Base-by-base conservation (phyloP, 2,113 vertebrate genomes). In the Antechinus flavipes region DNA sequence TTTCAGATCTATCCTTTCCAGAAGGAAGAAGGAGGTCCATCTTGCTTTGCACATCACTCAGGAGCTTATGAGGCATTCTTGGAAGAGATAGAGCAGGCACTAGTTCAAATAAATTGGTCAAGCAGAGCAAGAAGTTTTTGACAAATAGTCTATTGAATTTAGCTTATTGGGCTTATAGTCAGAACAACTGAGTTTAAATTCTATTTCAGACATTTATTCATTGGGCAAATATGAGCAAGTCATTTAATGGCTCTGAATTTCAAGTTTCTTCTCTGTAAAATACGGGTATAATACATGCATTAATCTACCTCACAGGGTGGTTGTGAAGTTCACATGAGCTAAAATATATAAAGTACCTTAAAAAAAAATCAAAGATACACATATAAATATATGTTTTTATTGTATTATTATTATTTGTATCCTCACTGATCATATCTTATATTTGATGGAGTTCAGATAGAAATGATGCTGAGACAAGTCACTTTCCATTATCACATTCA, bases 111-210 rank as follows among this genome's bases (percentile, higher is more conserved):
- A 76, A n/a, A n/a, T 6, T 76, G 35, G 35, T 76, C 61, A 76
- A 76, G 58, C 30, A 68, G 12, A 26, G 56, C 56, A 11, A 61
- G 58, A 61, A 61, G 10, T 25, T 61, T 61, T 14, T 94, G 96
- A 97, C 97, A 96, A 93, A 97, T 93, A 90, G 93, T 91, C 97
- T 92, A 91, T 93, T 93, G 95, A 97, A 93, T 89, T 89, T 61
- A 26, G 96, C 94, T 95, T 76, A 26, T n/a, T 76, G 61, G 14
- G 30, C 35, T 76, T 76, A 76, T n/a, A n/a, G 14, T 76, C 14
- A 76, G 35, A 12, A 76, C n/a, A 35, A n/a, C 35, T 3, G 35
- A n/a, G 61, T n/a, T n/a, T n/a, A n/a, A 76, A n/a, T 76, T 76
- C 61, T 16, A 61, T 4, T 14, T n/a, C 30, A n/a, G 61, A n/a